Base-by-base conservation (phyloP, 2,113 vertebrate species). In the Ovibos moschatus region DNA sequence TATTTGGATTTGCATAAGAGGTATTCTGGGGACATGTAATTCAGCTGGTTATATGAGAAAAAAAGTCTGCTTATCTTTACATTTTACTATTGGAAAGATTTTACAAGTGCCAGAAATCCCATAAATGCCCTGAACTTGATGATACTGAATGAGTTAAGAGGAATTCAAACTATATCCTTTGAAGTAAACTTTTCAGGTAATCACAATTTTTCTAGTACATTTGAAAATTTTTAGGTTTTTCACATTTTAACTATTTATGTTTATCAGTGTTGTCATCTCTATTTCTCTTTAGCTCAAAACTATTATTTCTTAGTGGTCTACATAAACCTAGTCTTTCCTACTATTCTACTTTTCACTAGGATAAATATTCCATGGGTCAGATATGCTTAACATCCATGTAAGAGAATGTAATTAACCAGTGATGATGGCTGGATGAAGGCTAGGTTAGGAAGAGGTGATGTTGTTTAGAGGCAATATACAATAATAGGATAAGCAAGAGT, bases 11-110 rank as follows among this genome's bases (percentile, higher is more conserved):
- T 94, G 58, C 11, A 62, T 95, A 45, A 62, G 28, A 94, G 79
- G n/a, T 91, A 43, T 50, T 97, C 51, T 97, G 94, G 83, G 94
- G 95, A 94, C 64, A 74, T 15, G 55, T 40, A 71, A 86, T 71
- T 67, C 45, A 97, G 23, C 43, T 89, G 28, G 74, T 91, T 55
- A 33, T 60, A 71, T 90, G 55, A 47, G 50, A 93, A 82, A 12
- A 79, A 78, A 83, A 40, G 15, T 64, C 40, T 96, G 50, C 64
- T 87, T 94, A 78, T 62, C 36, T 95, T 97, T 84, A 57, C 6
- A 78, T 86, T 96, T 95, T 85, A 74, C 30, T 23, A 45, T 43
- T 79, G 40, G 55, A 76, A 91, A 83, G 14, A 67, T 40, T 97
- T 81, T 95, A 43, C 3, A 81, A 87, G 43, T 79, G 33, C 40